Base-by-base conservation (phyloP, 2,797 vertebrate genomes). In the Iguana delicatissima region DNA sequence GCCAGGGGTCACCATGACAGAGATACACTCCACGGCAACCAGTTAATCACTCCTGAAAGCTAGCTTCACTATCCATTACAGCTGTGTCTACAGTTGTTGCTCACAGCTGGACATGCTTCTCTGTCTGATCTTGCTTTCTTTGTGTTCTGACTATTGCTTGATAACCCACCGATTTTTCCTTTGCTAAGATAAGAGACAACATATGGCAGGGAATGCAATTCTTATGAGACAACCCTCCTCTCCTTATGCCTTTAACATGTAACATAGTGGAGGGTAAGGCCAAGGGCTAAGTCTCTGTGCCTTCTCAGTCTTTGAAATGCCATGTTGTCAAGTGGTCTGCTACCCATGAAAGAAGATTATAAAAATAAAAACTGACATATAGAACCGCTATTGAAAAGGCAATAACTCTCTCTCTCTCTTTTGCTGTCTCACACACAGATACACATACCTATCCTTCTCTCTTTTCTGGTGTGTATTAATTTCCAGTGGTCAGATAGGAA, bases 191-290 rank as follows among this genome's bases (percentile, higher is more conserved):
- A 81, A 86, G 64, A 42, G 69, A 4, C 62, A 77, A 73, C 94
- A 94, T 93, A 92, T 93, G 93, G 94, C n/a, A 14, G 77, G 88
- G 79, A 92, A 95, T 91, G 93, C 0, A 90, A 92, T 93, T 91
- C 84, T 89, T 0, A 0, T 86, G 93, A 59, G 88, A 64, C 86
- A 89, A 85, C 55, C 94, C 6, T 9, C 46, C 9, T 22, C 46
- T 12, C 77, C 24, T 79, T 46, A 76, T 95, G 94, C 89, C 91
- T 93, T 93, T 90, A 1, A 86, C 89, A 88, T 90, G 77, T 38
- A 38, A 94, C 84, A 59, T 93, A 91, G 90, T 86, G 91, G 92
- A 87, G 93, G 0, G 84, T 0, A 73, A 96, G 93, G 96, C 92
- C 83, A 91, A 85, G 92, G 93, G 92, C 91, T 93, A 85, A 93